These are phyloP conservation scores for Protobothrops flavoviridis DNA, from an alignment of 2,113 vertebrate genomes.

Conservation along the genomic window DNA sequence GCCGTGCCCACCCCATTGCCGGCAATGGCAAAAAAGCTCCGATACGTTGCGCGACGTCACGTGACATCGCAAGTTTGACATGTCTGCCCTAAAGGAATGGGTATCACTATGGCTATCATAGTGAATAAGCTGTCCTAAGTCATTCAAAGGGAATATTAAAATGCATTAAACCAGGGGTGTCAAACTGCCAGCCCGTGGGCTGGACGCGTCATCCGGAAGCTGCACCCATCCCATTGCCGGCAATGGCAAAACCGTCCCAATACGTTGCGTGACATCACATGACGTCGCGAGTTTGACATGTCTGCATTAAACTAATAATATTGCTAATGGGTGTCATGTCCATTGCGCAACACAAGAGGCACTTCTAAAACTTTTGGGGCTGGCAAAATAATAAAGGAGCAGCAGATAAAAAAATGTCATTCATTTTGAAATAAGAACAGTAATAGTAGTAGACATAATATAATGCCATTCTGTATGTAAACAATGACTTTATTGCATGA, in stretches of 20 bases:
- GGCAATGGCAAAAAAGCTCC: no score
- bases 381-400: background rate
- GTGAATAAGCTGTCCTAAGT: background rate
- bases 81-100: background rate
- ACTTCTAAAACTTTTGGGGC: background rate
- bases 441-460: background rate
- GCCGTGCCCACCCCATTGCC: no score
- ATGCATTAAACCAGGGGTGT: no score
- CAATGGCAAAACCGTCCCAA: no score
- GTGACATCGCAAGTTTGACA: no score
- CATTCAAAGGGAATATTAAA: no score
- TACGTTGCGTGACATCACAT: no score
- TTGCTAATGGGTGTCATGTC: background rate
- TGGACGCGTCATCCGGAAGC: no score
- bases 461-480: background rate
- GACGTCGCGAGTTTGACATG: no score
- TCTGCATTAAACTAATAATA: background rate
- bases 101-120: background rate
- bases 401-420: background rate
- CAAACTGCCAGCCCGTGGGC: no score
- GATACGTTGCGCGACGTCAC: no score
- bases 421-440: background rate
- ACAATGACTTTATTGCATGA: conserved; percentile 4
- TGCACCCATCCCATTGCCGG: no score
- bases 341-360: background rate